Conservation (phyloP, 2,797 vertebrate species). For the Microctenopoma steveboyesi region DNA sequence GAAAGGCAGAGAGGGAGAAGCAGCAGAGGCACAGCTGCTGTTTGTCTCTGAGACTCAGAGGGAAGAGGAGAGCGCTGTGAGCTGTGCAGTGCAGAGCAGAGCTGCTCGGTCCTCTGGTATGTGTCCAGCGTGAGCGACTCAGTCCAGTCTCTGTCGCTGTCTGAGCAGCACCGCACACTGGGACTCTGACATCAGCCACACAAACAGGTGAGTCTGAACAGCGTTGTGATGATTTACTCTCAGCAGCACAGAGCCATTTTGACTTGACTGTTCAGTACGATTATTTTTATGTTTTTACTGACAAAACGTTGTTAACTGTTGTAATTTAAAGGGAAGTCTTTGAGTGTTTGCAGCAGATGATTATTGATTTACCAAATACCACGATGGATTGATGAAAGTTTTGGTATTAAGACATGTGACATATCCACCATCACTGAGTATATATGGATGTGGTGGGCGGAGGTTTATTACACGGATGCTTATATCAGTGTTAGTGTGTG, state of each 20-base stretch:
- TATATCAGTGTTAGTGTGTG: constrained; percentile 21
- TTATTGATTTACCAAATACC: constrained; percentile 2
- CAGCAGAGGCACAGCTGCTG: constrained; percentile 69
- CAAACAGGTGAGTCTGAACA: constrained; percentile 73
- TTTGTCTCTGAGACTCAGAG: constrained; percentile 66
- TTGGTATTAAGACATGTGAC: constrained; percentile 23
- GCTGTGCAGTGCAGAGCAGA: constrained; percentile 44
- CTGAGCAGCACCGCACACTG: constrained; percentile 41
- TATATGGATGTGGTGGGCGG: constrained; percentile 17
- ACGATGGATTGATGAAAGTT: constrained; percentile 38
- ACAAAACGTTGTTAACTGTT: constrained; percentile 2
- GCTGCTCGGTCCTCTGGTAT: constrained; percentile 55
- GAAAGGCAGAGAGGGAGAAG: constrained; percentile 63
- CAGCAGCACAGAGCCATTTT: background rate
- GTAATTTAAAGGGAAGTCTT: constrained; percentile 5
- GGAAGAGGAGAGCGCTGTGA: constrained; percentile 51
- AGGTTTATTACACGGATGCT: constrained; percentile 25
- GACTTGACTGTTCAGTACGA: constrained; percentile 2
- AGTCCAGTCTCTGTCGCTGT: constrained; percentile 44
- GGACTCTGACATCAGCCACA: constrained; percentile 57
- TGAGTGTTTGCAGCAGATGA: background rate
- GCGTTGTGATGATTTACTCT: constrained; percentile 18
- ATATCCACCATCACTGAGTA: constrained; percentile 33
- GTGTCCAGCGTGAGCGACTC: constrained; percentile 61
- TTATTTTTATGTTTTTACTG: background rate